A percentile compares a stretch with the other conserved stretches of the same genome.
These are phyloP conservation scores for Aramus guarauna DNA, from an alignment of 2,113 vertebrate species.

Conservation along the genomic window DNA sequence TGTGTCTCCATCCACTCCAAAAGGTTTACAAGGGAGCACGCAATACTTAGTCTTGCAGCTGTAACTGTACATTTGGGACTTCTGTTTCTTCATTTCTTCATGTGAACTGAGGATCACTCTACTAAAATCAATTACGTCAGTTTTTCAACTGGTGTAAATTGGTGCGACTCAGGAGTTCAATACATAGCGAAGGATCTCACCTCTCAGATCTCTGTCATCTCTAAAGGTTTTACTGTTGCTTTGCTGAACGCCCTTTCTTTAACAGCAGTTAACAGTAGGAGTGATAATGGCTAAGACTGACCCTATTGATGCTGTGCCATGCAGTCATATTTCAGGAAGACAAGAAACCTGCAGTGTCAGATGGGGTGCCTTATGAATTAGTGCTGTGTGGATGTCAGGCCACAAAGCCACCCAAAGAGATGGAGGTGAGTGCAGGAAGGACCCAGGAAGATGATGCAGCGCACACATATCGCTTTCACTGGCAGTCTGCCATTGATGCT, in stretches of 20 bases:
- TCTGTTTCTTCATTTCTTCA: not conserved
- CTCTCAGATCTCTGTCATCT: not conserved
- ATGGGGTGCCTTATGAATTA: not conserved
- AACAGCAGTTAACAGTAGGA: not conserved
- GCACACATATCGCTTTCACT: not conserved
- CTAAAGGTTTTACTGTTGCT: not conserved
- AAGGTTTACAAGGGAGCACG: not conserved
- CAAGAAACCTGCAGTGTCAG: not conserved
- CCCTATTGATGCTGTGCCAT: fast-evolving
- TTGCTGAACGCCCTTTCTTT: not conserved
- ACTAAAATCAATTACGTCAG: not conserved
- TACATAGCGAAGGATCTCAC: not conserved
- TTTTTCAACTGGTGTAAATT: not conserved
- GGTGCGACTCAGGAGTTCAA: not conserved
- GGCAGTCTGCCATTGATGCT: fast-evolving
- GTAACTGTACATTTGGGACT: not conserved
- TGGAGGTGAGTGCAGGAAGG: not conserved
- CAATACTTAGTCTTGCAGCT: not conserved
- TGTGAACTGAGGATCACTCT: not conserved
- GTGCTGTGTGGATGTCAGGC: fast-evolving
- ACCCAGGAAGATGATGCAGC: not conserved
- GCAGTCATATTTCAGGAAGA: not conserved
- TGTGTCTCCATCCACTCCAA: not conserved
- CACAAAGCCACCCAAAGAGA: not conserved
- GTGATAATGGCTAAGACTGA: not conserved